Percentiles rank a stretch among this genome's conserved stretches.
Evolutionary conservation across 2,888 invertebrate species (phyloP).

Genomic region (Odontocolon sp.): DNA sequence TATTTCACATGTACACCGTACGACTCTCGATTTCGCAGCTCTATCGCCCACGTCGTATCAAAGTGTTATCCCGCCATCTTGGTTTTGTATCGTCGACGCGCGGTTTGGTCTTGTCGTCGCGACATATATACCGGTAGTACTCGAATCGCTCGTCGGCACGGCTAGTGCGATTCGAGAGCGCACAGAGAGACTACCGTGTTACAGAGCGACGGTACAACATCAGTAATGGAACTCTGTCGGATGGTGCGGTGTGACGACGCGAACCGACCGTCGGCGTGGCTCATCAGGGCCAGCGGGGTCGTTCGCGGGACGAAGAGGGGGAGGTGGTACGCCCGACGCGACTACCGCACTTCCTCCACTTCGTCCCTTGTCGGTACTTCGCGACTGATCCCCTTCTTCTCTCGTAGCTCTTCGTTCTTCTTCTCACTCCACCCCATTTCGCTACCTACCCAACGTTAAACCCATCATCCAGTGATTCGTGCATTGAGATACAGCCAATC

Average conservation of each 20-base stretch:
- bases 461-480: no score
- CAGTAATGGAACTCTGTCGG: slow-evolving; percentile 34
- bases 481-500: no score
- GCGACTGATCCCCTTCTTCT: slow-evolving; percentile 24
- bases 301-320: not conserved
- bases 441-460: no score
- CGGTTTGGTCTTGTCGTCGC: not conserved
- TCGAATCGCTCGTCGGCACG: not conserved
- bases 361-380: slow-evolving; percentile 39
- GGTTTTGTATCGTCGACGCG: slow-evolving; percentile 9
- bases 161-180: slow-evolving; percentile 16
- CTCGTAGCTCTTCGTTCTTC: not conserved
- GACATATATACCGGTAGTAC: not conserved
- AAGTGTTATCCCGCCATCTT: slow-evolving; percentile 40
- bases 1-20: not conserved
- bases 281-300: slow-evolving; percentile 26
- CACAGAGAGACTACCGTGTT: slow-evolving; percentile 24
- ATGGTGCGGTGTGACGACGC: not conserved
- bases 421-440: slow-evolving; percentile 8
- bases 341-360: slow-evolving; percentile 22
- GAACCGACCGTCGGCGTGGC: slow-evolving; percentile 36
- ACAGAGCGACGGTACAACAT: not conserved
- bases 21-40: slow-evolving; percentile 44
- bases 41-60: slow-evolving; percentile 22
- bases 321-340: slow-evolving; percentile 25